These are phyloP conservation scores for Gobionotothen gibberifrons DNA, from an alignment of 2,797 vertebrate genomes.

Conservation along the genomic window DNA sequence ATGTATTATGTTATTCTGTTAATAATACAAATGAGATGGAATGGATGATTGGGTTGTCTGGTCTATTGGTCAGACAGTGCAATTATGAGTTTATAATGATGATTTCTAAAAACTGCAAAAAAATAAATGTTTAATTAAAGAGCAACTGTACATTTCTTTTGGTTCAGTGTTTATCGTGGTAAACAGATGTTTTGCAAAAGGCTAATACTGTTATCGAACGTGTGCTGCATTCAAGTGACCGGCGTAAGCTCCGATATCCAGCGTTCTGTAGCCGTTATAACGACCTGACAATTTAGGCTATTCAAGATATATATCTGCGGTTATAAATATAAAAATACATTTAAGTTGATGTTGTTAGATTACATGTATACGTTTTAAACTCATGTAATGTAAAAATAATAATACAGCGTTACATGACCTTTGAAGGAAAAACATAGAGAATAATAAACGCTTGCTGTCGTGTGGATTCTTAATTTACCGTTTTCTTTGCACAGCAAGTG, in stretches of 20 bases:
- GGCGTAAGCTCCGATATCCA: neutral
- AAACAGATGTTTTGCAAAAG: neutral
- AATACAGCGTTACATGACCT: neutral
- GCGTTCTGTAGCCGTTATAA: rapidly evolving
- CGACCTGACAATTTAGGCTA: neutral
- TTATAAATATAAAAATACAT: neutral
- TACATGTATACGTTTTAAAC: rapidly evolving
- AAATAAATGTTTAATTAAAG: neutral
- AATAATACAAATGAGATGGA: too few species aligned
- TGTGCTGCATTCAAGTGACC: constrained; percentile 12
- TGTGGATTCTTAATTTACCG: neutral
- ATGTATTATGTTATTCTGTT: too few species aligned
- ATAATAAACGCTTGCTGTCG: neutral
- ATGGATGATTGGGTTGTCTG: too few species aligned
- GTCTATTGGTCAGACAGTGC: too few species aligned
- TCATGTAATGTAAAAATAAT: neutral
- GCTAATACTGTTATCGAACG: neutral
- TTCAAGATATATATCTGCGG: neutral
- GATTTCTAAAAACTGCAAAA: neutral
- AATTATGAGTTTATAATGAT: too few species aligned
- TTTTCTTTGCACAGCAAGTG: neutral
- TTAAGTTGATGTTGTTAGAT: neutral
- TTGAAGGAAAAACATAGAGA: too few species aligned
- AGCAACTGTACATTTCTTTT: neutral
- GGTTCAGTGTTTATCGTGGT: neutral